Evolutionary conservation across 2,888 invertebrate genomes (phyloP), one percentile per base, ranked within the genome.

Genomic region (Meiosimyza platycephala): DNA sequence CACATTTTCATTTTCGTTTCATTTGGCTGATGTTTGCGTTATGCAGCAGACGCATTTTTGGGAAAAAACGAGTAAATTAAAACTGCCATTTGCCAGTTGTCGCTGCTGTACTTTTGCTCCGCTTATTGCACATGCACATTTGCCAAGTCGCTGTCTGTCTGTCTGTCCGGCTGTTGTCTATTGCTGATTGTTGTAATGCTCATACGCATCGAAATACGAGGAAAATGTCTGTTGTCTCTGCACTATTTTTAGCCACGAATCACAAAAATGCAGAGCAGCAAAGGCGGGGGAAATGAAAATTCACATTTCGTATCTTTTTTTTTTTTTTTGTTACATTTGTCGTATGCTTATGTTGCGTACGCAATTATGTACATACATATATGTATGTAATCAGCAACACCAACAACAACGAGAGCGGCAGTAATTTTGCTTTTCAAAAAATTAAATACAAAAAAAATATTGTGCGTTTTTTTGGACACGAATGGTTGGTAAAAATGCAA

Each of bases 171-270:
- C 40, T n/a, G 64, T 47, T 64, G 50, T 51, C 11, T 18, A 16
- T 18, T 54, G 54, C 18, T 54, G 16, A n/a, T 54, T 18, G 54
- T n/a, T 9, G 40, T 40, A 40, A 40, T 18, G 6, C 54, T 18
- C 54, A n/a, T n/a, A 54, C 15, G 16, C 7, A 54, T 50, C 51
- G 64, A 50, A 28, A 64, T 64, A 51, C 50, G 28, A 59, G 48
- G 54, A 66, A 54, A 66, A 66, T 33, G 22, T 33, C 60, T 16
- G 33, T 60, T 60, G 40, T 60, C 33, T 28, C 33, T 40, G 60
- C 60, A 60, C 60, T 60, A 60, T 60, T 60, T 60, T 60, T 60
- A 60, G 60, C 60, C 59, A 33, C 67, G 59, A 59, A 60, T 60
- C 9, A 28, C 12, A 33, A 66, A 52, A 22, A 62, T 66, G 40